Base-by-base conservation (phyloP, 2,888 invertebrate species). In the Ophonus ardosiacus region DNA sequence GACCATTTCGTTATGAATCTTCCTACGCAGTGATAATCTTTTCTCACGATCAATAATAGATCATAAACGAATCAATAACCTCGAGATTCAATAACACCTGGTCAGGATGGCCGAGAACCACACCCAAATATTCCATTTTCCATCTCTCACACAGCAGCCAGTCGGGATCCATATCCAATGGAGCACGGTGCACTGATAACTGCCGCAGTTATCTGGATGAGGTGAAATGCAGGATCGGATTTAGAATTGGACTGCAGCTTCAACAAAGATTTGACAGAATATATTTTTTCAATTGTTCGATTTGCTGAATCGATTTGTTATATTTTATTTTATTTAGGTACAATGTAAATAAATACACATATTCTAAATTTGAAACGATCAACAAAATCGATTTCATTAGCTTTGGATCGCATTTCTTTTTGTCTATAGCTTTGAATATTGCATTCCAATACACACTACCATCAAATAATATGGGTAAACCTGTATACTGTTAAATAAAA, bases 11-110 rank as follows among this genome's bases (percentile, higher is more conserved):
- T 18, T 63, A 63, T 63, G 63, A 63, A 68, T 38, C 68, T 15
- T 31, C 68, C 68, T 68, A 68, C 68, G 31, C 68, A 38, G 13
- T 15, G 31, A 74, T 74, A 43, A 74, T 74, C 40, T 74, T 10
- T 43, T 43, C 17, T 40, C 17, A 74, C 43, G 17, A 74, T 74
- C 71, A 74, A 74, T 74, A 74, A 74, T 43, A 74, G 43, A 74
- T 74, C 40, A 74, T 74, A 74, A 74, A 43, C 18, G 43, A 74
- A 74, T 74, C 71, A 74, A 74, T 74, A 74, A 74, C 71, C 43
- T 74, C 43, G 40, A 43, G 18, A 74, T 74, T 43, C 40, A 74
- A 74, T 74, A 40, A 74, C 71, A 74, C 17, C 24, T 68, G 38
- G 68, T 31, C 15, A 5, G 3, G 43, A 13, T 51, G 43, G 10